phyloP scores from a whole-genome alignment of 2,888 invertebrate species.

The Tipula helvola region DNA sequence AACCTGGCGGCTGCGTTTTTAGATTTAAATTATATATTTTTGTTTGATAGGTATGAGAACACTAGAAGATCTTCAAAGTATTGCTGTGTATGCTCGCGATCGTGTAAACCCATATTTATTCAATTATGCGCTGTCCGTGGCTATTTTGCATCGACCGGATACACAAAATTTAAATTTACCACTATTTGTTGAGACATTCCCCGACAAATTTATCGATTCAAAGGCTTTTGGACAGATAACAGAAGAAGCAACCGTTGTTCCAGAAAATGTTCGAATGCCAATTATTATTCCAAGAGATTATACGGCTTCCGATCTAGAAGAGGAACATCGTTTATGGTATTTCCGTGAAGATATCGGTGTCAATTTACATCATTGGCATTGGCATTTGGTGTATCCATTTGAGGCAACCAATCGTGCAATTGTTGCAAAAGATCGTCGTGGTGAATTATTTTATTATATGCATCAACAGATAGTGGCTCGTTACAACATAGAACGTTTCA shows the following conservation, averaged over 20 bases:
- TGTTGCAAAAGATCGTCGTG: constrained; percentile 58
- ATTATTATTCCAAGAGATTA: constrained; percentile 51
- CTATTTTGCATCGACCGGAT: constrained; percentile 53
- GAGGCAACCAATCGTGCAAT: constrained; percentile 46
- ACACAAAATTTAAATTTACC: constrained; percentile 46
- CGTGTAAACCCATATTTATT: constrained; percentile 68
- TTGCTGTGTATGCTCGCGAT: constrained; percentile 56
- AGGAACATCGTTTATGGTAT: constrained; percentile 72
- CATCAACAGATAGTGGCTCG: constrained; percentile 36
- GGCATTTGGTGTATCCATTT: constrained; percentile 60
- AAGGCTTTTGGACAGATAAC: constrained; percentile 44
- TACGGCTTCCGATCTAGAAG: constrained; percentile 60
- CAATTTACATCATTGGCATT: constrained; percentile 44
- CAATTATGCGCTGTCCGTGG: constrained; percentile 66
- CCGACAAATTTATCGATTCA: constrained; percentile 50
- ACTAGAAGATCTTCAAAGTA: constrained; percentile 52
- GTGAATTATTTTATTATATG: constrained; percentile 70
- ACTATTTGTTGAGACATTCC: constrained; percentile 51
- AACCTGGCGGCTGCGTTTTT: no score
- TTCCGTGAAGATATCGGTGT: constrained; percentile 42
- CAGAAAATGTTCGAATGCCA: constrained; percentile 49
- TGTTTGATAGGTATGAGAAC: constrained; percentile 47
- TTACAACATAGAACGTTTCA: constrained; percentile 64
- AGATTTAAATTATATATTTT: no score
- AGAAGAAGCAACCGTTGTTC: constrained; percentile 44